Base-by-base conservation (phyloP, 2,888 invertebrate species). In the Sphaerophoria taeniata region DNA sequence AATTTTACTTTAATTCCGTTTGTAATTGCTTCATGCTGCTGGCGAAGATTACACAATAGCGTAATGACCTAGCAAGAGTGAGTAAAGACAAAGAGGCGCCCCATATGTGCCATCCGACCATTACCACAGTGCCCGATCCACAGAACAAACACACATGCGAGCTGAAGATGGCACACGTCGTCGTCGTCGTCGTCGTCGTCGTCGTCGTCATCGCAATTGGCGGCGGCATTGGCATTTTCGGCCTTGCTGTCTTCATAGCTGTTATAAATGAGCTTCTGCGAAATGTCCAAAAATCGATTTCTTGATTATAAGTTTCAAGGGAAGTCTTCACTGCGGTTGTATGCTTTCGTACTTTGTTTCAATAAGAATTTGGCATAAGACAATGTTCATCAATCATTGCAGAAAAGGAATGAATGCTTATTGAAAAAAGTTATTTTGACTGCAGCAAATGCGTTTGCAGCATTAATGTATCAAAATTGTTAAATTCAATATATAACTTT, bases 31-130 rank as follows among this genome's bases (percentile, higher is more conserved):
- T 73, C 76, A 70, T 85, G 81, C 85, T 85, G 73, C 81, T 76
- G 85, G 85, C 85, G 76, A 34, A 85, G 85, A 85, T 85, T 85
- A 85, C 81, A 85, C 85, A 85, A 85, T 77, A 65, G 85, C 85
- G 85, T 85, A 85, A 81, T 85, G 85, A 85, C 81, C 85, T 81
- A 73, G 73, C 81, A 73, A 80, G 65, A 79, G 74, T 79, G 65
- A 84, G 83, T 79, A 14, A 84, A 79, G 84, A 84, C 84, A 84
- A 84, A 76, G 75, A 72, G 81, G 85, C 85, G 85, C 85, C 85
- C 81, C 73, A 58, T 85, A 69, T 47, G 80, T 80, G 75, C 53
- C 47, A 33, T 16, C 43, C 60, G 7, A 34, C 79, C 58, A 24
- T 24, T 24, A 24, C 24, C 24, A 24, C 24, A 24, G 24, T 24